Conservation (phyloP, 2,888 invertebrate genomes). For the Rotaria magnacalcarata region DNA sequence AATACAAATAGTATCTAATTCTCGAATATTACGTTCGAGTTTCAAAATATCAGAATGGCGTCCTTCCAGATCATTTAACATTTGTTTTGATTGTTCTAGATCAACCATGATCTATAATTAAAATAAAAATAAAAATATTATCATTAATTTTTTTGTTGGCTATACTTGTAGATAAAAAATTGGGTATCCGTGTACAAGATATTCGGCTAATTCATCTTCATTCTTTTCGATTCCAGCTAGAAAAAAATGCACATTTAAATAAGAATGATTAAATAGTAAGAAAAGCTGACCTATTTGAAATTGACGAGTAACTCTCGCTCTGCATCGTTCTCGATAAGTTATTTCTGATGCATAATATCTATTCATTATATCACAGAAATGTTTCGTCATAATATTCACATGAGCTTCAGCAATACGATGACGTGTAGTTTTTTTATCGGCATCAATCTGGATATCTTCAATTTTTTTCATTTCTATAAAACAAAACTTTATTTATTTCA, state of each 20-base stretch:
- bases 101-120: background rate
- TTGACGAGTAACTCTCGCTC: background rate
- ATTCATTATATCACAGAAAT: background rate
- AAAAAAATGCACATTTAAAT: background rate
- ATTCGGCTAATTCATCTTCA: background rate
- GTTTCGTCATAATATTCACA: background rate
- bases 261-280: background rate
- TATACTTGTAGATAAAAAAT: background rate
- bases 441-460: background rate
- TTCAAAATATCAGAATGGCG: background rate
- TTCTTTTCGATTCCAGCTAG: background rate
- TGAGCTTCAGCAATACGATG: background rate
- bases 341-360: background rate
- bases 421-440: background rate
- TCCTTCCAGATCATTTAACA: background rate
- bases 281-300: background rate
- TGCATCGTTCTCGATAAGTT: background rate
- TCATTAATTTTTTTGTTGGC: background rate
- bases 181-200: background rate
- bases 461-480: background rate
- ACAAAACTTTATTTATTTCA: background rate
- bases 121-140: background rate
- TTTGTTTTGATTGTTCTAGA: background rate
- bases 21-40: background rate
- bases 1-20: background rate